A percentile compares a stretch with the other conserved stretches of the same genome.
Evolutionary conservation across 2,113 vertebrate species (phyloP).

Genomic region (Lathamus discolor): DNA sequence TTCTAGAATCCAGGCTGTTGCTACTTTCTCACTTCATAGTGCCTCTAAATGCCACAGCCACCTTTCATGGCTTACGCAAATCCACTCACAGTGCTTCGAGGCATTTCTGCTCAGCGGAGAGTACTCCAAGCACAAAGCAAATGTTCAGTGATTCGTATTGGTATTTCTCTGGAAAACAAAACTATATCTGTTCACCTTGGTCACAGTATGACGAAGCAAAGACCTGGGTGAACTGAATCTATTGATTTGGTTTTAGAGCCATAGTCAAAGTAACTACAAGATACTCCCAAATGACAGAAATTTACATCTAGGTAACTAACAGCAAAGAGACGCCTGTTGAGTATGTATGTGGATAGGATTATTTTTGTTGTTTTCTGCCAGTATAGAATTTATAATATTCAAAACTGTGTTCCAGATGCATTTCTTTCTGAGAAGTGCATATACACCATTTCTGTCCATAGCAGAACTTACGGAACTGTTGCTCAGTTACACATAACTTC

Average conservation of each 20-base stretch:
- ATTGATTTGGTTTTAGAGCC: neutral
- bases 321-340: neutral
- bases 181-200: neutral
- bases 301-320: neutral
- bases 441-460: neutral
- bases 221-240: neutral
- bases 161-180: neutral
- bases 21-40: neutral
- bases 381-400: neutral
- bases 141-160: neutral
- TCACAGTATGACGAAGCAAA: neutral
- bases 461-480: neutral
- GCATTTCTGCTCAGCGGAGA: neutral
- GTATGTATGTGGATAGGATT: fast-evolving
- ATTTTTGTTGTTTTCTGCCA: neutral
- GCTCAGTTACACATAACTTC: neutral
- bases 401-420: neutral
- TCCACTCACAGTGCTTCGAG: neutral
- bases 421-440: neutral
- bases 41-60: neutral
- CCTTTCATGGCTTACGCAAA: neutral
- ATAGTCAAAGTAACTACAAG: neutral
- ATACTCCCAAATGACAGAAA: neutral
- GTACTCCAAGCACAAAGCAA: neutral
- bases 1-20: neutral